phyloP scores from a whole-genome alignment of 2,888 invertebrate species.

The Scaptomyza flava region DNA sequence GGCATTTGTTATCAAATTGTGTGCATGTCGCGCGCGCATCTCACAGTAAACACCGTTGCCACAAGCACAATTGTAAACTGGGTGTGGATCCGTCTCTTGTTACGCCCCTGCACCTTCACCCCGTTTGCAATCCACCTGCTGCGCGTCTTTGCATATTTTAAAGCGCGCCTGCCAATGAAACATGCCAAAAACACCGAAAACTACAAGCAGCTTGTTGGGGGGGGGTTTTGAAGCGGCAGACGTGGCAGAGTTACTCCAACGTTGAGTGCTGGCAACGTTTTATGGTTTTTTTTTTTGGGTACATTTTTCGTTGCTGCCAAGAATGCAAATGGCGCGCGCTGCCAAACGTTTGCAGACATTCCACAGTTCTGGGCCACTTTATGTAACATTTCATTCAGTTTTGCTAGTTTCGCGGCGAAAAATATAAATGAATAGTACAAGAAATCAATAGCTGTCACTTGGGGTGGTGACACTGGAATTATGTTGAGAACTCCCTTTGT shows the following conservation, averaged over 20 bases:
- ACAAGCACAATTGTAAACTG: constrained; percentile 57
- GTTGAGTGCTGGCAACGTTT: constrained; percentile 60
- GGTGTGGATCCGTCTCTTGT: constrained; percentile 44
- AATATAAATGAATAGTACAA: constrained; percentile 5
- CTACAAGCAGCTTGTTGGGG: constrained; percentile 40
- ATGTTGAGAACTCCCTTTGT: constrained; percentile 47
- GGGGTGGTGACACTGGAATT: constrained; percentile 47
- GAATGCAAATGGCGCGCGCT: constrained; percentile 74
- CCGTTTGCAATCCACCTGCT: constrained; percentile 59
- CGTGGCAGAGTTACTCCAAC: constrained; percentile 5
- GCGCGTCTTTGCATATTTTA: constrained; percentile 69
- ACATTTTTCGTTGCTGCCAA: constrained; percentile 55
- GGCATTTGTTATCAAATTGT: constrained; percentile 53
- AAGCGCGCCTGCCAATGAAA: constrained; percentile 73
- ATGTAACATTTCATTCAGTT: constrained; percentile 23
- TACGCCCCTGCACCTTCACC: background rate
- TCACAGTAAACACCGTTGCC: constrained; percentile 47
- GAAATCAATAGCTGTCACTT: constrained; percentile 61
- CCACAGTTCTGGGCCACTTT: constrained; percentile 41
- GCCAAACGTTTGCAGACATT: constrained; percentile 32
- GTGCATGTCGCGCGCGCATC: constrained; percentile 7
- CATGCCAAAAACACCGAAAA: constrained; percentile 71
- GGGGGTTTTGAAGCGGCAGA: background rate
- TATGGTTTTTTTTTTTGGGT: constrained; percentile 7
- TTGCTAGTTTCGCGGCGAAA: constrained; percentile 12